Percentiles rank a stretch among this genome's conserved stretches.
Evolutionary conservation across 2,888 invertebrate species (phyloP).

Genomic region (Julus scandinavius): DNA sequence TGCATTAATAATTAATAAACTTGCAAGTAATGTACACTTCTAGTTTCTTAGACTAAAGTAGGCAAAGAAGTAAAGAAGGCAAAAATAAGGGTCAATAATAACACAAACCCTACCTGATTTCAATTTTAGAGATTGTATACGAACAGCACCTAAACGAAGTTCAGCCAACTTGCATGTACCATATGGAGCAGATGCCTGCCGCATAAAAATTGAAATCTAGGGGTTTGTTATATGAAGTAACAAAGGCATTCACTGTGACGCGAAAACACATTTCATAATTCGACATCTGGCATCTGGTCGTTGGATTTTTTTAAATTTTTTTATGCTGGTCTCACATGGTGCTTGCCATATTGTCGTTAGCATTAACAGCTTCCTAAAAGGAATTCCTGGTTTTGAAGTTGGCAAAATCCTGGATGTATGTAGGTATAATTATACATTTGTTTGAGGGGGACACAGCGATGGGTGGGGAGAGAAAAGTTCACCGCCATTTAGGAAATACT

Average conservation of each 20-base stretch:
- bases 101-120: too few relatives aligned
- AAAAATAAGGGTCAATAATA: too few relatives aligned
- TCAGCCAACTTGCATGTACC: not conserved
- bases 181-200: not conserved
- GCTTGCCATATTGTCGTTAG: slow-evolving; percentile 33
- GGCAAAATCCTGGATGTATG: not conserved
- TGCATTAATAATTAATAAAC: too few relatives aligned
- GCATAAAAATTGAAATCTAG: not conserved
- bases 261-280: slow-evolving; percentile 33
- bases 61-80: too few relatives aligned
- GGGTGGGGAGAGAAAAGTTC: not conserved
- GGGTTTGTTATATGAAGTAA: slow-evolving; percentile 33
- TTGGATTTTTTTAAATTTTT: not conserved
- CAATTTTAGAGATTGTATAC: too few relatives aligned
- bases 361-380: slow-evolving; percentile 33
- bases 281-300: slow-evolving; percentile 26
- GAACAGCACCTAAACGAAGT: not conserved
- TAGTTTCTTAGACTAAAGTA: too few relatives aligned
- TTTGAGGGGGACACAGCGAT: not conserved
- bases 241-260: slow-evolving; percentile 33
- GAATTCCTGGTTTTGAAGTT: not conserved
- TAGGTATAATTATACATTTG: slow-evolving; percentile 33
- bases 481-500: not conserved
- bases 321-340: not conserved
- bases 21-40: too few relatives aligned